Evolutionary conservation across 2,113 vertebrate species (phyloP).

Genomic region (Phaethornis superciliosus): DNA sequence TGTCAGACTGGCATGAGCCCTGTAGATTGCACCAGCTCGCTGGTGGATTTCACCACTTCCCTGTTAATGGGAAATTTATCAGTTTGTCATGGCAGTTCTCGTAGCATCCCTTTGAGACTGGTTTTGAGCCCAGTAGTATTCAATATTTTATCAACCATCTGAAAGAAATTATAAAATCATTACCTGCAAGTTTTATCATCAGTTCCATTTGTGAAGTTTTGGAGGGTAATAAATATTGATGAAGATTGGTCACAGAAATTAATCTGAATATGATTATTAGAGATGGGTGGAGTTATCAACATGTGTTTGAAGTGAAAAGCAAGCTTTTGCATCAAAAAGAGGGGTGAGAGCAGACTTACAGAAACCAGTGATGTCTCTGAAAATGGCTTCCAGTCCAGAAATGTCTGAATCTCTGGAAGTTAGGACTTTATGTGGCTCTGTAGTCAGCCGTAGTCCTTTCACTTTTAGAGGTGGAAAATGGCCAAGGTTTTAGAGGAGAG

Average conservation of each 20-base stretch:
- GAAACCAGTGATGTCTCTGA: not conserved
- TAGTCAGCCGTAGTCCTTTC: not conserved
- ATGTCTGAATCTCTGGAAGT: not conserved
- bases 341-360: not conserved
- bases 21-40: not conserved
- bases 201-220: slow-evolving; percentile 6
- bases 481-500: not conserved
- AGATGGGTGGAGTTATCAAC: not conserved
- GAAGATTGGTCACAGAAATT: slow-evolving; percentile 5
- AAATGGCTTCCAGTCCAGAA: not conserved
- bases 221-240: slow-evolving; percentile 35
- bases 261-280: not conserved
- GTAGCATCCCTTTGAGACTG: not conserved
- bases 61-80: not conserved
- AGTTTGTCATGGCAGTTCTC: not conserved
- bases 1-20: not conserved
- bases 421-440: not conserved
- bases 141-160: slow-evolving; percentile 45
- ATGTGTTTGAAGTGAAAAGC: not conserved
- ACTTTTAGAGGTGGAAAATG: not conserved
- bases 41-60: not conserved
- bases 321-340: not conserved
- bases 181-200: slow-evolving; percentile 22
- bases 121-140: not conserved
- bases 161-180: slow-evolving; percentile 49